phyloP scores from a whole-genome alignment of 1,140 invertebrate genomes.

The Acyrthosiphon pisum region DNA sequence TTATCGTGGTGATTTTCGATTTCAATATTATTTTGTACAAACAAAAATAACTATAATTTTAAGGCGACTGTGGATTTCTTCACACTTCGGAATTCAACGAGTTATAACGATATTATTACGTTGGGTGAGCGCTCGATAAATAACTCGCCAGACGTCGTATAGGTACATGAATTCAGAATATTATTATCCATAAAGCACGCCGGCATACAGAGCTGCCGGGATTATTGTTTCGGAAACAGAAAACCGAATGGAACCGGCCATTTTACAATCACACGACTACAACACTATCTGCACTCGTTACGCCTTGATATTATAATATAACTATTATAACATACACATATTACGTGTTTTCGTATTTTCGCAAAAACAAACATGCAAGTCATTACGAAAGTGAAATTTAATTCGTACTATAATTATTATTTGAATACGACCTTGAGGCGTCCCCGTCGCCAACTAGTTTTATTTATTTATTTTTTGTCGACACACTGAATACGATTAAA shows the following conservation, averaged over 20 bases:
- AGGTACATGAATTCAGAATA: not conserved
- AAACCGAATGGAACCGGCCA: not conserved
- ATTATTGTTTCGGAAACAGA: not conserved
- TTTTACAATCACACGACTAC: not conserved
- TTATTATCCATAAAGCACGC: not conserved
- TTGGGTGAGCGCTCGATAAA: not conserved
- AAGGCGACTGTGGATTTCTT: not conserved
- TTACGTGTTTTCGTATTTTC: conserved; percentile 8
- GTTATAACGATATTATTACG: not conserved
- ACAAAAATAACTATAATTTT: not conserved
- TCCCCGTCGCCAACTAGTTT: not conserved
- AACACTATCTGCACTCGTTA: not conserved
- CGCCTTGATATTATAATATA: not conserved
- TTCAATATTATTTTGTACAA: not conserved
- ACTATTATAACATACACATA: conserved; percentile 7
- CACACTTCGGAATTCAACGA: not conserved
- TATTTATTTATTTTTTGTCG: not conserved
- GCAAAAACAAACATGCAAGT: not conserved
- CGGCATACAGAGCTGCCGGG: not conserved
- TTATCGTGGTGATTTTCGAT: not conserved
- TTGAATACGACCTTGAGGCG: conserved; percentile 12
- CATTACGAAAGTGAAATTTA: conserved; percentile 17
- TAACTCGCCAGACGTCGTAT: not conserved
- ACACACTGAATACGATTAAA: not conserved
- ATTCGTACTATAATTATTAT: not conserved